Evolutionary conservation across 2,797 vertebrate species (phyloP).

Genomic region (Triplophysa yarkandensis): DNA sequence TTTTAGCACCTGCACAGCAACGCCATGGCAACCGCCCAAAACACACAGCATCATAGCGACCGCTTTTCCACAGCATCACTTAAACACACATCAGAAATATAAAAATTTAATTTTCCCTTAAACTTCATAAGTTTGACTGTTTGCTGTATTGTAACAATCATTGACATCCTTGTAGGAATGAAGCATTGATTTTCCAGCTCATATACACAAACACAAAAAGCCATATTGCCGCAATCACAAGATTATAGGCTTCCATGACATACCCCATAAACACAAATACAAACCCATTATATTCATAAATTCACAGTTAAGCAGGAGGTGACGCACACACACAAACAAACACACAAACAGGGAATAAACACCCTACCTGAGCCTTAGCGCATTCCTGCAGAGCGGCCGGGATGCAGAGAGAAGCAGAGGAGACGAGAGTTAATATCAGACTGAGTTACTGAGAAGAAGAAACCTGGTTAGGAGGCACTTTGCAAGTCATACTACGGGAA

Average conservation of each 20-base stretch:
- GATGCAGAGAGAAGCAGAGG: conserved; percentile 91
- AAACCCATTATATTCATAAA: background rate
- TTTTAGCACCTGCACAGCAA: background rate
- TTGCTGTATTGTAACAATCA: background rate
- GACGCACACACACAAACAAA: conserved; percentile 56
- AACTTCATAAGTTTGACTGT: background rate
- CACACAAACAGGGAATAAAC: conserved; percentile 75
- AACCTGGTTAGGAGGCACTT: conserved; percentile 51
- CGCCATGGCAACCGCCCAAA: background rate
- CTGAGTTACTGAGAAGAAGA: conserved; percentile 38
- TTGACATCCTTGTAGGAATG: conserved; percentile 3
- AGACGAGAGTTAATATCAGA: conserved; percentile 84
- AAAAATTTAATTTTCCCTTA: background rate
- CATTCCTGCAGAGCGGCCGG: conserved; percentile 89
- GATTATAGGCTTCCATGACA: conserved; percentile 15
- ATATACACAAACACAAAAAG: background rate
- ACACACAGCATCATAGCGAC: background rate
- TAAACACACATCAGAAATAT: background rate
- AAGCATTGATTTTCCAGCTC: background rate
- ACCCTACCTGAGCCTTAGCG: conserved; percentile 97
- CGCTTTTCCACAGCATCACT: background rate
- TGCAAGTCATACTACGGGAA: conserved; percentile 60
- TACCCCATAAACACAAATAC: conserved; percentile 1
- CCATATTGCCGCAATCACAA: background rate
- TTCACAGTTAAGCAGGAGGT: conserved; percentile 22